A percentile compares a stretch with the other conserved stretches of the same genome.
phyloP scores from a whole-genome alignment of 2,797 vertebrate species.

The Hypotaenidia philippensis region DNA sequence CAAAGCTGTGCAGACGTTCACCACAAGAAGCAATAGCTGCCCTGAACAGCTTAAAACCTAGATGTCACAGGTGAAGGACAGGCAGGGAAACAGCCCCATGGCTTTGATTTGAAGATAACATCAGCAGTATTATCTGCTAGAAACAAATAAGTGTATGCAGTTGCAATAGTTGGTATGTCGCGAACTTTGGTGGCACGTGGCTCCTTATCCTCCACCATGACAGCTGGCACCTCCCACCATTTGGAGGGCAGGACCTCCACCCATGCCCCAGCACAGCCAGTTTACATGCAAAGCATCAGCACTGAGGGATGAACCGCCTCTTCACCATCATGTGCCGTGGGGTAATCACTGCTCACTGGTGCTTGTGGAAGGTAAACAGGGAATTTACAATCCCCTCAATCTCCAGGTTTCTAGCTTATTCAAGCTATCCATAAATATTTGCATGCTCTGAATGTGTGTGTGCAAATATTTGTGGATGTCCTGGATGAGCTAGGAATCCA shows the following conservation, averaged over 20 bases:
- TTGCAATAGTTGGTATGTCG: accelerated
- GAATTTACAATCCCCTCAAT: background rate
- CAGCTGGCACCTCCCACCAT: background rate
- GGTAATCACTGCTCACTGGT: background rate
- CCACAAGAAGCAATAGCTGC: background rate
- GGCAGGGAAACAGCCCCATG: background rate
- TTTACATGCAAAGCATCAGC: background rate
- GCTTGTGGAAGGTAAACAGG: background rate
- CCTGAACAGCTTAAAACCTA: background rate
- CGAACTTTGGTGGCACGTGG: background rate
- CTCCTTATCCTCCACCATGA: background rate
- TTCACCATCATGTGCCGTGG: accelerated
- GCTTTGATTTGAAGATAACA: accelerated
- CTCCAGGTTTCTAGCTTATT: background rate
- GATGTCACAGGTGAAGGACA: accelerated
- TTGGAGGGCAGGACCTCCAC: background rate
- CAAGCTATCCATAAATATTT: background rate
- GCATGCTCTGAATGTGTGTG: background rate
- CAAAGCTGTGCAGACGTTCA: background rate
- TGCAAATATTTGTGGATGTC: background rate
- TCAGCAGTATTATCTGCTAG: background rate
- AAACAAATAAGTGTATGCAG: accelerated
- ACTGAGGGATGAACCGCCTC: background rate
- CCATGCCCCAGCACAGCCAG: background rate
- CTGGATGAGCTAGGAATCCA: background rate